Percentiles rank a stretch among this genome's conserved stretches.
phyloP scores from a whole-genome alignment of 2,797 vertebrate species.

The Sebastes minor region DNA sequence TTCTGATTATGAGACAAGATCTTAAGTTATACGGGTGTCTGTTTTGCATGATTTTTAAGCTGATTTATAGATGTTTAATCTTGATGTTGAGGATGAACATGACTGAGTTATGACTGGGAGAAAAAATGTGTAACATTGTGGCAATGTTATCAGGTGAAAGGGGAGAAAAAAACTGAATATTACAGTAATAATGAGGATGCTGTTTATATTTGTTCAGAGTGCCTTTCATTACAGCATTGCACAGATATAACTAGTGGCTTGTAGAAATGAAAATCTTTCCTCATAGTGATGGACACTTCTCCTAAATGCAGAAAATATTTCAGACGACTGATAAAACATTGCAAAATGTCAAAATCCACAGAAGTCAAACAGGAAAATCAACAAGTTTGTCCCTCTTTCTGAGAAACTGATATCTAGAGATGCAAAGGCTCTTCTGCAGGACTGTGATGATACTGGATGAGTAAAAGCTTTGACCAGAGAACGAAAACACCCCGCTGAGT shows the following conservation, averaged over 20 bases:
- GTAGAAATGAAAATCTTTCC: not conserved
- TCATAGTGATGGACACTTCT: not conserved
- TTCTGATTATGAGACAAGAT: not conserved
- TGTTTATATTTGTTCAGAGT: not conserved
- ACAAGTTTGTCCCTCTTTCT: not conserved
- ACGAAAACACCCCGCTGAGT: not conserved
- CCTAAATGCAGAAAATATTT: not conserved
- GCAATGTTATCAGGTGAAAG: not conserved
- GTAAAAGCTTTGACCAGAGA: not conserved
- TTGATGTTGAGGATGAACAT: not conserved
- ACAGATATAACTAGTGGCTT: not conserved
- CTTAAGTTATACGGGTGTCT: not conserved
- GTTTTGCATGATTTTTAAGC: not conserved
- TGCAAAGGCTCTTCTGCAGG: not conserved
- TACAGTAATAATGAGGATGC: not conserved
- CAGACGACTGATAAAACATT: not conserved
- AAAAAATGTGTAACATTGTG: no score
- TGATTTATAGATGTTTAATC: no score
- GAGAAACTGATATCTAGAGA: slow-evolving; percentile 1
- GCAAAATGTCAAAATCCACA: not conserved
- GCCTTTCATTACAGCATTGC: not conserved
- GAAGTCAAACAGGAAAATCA: not conserved
- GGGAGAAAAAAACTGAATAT: not conserved
- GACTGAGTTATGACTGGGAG: not conserved
- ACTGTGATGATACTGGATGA: not conserved